Evolutionary conservation across 2,888 invertebrate species (phyloP).

Genomic region (Myathropa florea): DNA sequence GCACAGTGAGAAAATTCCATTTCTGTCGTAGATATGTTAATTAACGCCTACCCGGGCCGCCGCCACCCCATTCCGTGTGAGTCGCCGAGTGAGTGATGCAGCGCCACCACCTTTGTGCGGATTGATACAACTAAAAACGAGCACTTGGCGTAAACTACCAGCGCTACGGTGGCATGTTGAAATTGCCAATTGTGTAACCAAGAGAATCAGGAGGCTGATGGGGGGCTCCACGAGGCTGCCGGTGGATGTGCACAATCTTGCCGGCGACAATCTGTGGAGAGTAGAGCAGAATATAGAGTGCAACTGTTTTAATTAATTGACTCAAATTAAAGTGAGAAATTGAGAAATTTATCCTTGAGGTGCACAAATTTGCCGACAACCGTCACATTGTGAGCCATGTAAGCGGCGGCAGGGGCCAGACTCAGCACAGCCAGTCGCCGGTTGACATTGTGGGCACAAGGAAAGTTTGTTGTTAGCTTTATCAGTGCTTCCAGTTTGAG

Average conservation of each 20-base stretch:
- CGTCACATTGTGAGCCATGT: constrained; percentile 21
- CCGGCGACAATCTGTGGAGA: background rate
- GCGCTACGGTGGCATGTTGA: constrained; percentile 43
- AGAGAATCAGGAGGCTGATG: constrained; percentile 35
- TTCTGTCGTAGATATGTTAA: constrained; percentile 71
- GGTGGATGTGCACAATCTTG: constrained; percentile 1
- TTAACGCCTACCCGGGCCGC: constrained; percentile 55
- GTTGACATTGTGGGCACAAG: constrained; percentile 16
- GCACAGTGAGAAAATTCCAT: constrained; percentile 67
- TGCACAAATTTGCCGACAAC: constrained; percentile 53
- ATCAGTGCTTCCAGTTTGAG: constrained; percentile 17
- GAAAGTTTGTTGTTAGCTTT: constrained; percentile 30
- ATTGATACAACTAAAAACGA: constrained; percentile 27
- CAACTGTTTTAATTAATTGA: constrained; percentile 63
- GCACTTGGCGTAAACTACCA: constrained; percentile 32
- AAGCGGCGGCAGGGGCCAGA: background rate
- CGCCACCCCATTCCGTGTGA: background rate
- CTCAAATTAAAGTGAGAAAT: constrained; percentile 67
- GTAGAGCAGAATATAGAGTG: background rate
- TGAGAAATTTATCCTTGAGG: constrained; percentile 62
- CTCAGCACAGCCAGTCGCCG: background rate
- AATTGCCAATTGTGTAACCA: constrained; percentile 63
- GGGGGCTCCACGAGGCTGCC: constrained; percentile 18
- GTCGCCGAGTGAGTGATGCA: constrained; percentile 8
- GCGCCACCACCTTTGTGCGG: constrained; percentile 14